phyloP scores from a whole-genome alignment of 2,113 vertebrate species.

The Brachirus orientalis region DNA sequence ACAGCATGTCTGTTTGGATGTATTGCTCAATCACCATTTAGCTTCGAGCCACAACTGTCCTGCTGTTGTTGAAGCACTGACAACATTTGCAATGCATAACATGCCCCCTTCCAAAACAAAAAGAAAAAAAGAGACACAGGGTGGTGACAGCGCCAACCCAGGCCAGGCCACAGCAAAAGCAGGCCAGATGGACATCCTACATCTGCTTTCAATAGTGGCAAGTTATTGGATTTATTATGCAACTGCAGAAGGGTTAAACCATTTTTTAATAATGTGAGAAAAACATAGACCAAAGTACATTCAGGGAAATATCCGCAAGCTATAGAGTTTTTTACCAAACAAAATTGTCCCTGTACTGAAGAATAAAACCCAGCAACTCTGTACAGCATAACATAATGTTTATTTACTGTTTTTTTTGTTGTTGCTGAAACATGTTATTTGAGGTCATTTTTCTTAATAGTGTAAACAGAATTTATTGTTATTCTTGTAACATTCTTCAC shows the following conservation, averaged over 20 bases:
- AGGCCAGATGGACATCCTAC: constrained; percentile 32
- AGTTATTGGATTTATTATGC: constrained; percentile 52
- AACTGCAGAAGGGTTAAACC: constrained; percentile 17
- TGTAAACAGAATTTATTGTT: constrained; percentile 20
- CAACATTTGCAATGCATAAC: constrained; percentile 30
- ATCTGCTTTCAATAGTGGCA: constrained; percentile 68
- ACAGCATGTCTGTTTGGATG: constrained; percentile 19
- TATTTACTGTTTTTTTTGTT: neutral
- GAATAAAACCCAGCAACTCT: neutral
- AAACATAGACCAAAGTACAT: neutral
- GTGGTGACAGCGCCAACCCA: constrained; percentile 11
- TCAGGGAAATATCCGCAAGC: neutral
- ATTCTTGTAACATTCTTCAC: constrained; percentile 65
- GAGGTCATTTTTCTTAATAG: neutral
- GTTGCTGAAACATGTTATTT: neutral
- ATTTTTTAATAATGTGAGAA: constrained; percentile 10
- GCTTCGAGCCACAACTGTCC: constrained; percentile 58
- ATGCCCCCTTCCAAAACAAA: constrained; percentile 13
- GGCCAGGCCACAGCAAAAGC: constrained; percentile 12
- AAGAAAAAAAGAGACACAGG: constrained; percentile 13
- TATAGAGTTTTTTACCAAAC: neutral
- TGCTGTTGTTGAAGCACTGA: constrained; percentile 24
- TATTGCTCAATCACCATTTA: constrained; percentile 50
- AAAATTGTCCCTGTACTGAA: neutral
- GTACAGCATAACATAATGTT: too few relatives aligned